These are phyloP conservation scores for Drosophila affinis DNA, from an alignment of 2,888 invertebrate genomes.

Conservation along the genomic window DNA sequence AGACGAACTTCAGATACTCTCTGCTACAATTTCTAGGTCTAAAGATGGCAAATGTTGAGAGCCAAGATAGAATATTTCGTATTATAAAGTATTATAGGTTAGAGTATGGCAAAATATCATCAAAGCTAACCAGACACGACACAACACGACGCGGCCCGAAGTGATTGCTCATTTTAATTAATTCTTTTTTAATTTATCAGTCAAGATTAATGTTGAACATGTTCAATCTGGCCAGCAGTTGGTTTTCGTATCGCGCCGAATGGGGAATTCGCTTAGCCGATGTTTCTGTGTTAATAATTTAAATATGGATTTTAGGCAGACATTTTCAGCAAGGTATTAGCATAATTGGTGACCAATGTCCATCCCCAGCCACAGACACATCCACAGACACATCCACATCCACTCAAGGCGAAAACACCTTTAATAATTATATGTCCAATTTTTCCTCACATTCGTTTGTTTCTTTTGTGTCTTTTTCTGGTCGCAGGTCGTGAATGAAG, in stretches of 20 bases:
- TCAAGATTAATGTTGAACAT: conserved; percentile 77
- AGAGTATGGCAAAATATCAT: conserved; percentile 20
- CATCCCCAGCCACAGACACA: conserved; percentile 40
- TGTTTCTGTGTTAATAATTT: conserved; percentile 62
- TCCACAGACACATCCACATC: not conserved
- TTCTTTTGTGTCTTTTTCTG: conserved; percentile 35
- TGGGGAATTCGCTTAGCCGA: conserved; percentile 36
- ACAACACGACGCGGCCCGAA: conserved; percentile 25
- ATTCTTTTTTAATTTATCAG: conserved; percentile 76
- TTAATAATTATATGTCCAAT: conserved; percentile 70
- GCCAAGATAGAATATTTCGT: no score
- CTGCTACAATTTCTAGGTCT: not conserved
- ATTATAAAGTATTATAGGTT: no score
- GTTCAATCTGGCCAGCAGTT: conserved; percentile 61
- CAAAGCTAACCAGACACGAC: conserved; percentile 14
- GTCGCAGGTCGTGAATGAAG: conserved; percentile 72
- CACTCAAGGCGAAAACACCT: conserved; percentile 75
- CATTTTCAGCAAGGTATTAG: conserved; percentile 72
- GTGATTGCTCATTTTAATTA: conserved; percentile 75
- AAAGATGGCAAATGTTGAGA: not conserved
- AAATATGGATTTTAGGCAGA: conserved; percentile 70
- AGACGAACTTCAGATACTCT: conserved; percentile 14
- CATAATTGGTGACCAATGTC: conserved; percentile 73
- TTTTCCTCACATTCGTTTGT: conserved; percentile 59
- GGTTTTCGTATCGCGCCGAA: conserved; percentile 45